Base-by-base conservation (phyloP, 2,888 invertebrate genomes). In the Halictus ligatus region DNA sequence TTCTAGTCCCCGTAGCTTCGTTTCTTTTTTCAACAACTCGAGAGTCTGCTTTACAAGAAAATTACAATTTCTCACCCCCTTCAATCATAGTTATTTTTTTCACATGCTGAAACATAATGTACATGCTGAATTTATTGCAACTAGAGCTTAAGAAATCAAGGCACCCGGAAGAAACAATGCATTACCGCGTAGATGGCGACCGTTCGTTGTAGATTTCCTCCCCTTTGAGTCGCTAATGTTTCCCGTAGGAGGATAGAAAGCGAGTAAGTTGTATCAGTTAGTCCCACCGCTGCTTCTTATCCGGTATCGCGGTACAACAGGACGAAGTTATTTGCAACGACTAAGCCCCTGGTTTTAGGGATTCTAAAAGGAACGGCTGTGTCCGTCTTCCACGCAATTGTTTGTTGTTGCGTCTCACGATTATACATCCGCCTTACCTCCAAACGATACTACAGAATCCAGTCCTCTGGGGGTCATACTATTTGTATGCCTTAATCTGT, bases 321-420 rank as follows among this genome's bases (percentile, higher is more conserved):
- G 25, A 69, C 50, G 12, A 69, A 69, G 67, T 80, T 69, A 46
- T 29, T 67, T n/a, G 29, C 15, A n/a, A 25, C 15, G 76, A 50
- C 43, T 29, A 69, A 77, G 48, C 25, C 48, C 64, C 15, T 25
- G 60, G 67, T 29, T 40, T 74, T 48, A 15, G 60, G 43, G 43
- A 40, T 60, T n/a, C n/a, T 4, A 35, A 48, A 74, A 35, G 54
- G 35, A 79, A 48, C 25, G 15, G 72, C 8, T 64, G 46, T 10
- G 48, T 48, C 25, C 48, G 75, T 29, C 43, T 64, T 67, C 40
- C 40, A 18, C 7, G 40, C 43, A 67, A 75, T 69, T 54, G 67
- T 75, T 75, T 75, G 80, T 67, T 48, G 79, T 50, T 29, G 35
- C 75, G 46, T 75, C 60, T 75, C 46, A 40, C n/a, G 58, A 75